Evolutionary conservation across 2,888 invertebrate genomes (phyloP).

Genomic region (Polylopha cassiicola): DNA sequence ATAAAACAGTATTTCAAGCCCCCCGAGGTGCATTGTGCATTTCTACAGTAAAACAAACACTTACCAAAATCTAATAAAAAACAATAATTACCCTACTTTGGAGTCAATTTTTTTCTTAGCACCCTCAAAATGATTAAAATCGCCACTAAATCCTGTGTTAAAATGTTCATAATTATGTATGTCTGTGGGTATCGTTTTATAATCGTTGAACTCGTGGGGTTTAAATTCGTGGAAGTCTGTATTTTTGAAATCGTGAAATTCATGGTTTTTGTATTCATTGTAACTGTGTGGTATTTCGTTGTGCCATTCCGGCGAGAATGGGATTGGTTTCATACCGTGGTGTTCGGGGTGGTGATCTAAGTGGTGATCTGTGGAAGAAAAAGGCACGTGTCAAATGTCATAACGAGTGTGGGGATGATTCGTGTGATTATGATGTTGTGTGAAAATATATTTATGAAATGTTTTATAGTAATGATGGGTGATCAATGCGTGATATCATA

Average conservation of each 20-base stretch:
- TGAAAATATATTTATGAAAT: too few relatives aligned
- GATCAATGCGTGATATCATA: too few relatives aligned
- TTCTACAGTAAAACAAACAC: neutral
- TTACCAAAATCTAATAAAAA: constrained; percentile 11
- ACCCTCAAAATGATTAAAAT: constrained; percentile 12
- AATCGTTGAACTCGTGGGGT: constrained; percentile 7
- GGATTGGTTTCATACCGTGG: constrained; percentile 24
- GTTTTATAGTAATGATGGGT: too few relatives aligned
- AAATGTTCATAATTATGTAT: neutral
- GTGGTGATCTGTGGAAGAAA: constrained; percentile 12
- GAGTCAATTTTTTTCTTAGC: constrained; percentile 18
- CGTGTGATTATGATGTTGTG: too few relatives aligned
- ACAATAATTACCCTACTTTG: constrained; percentile 16
- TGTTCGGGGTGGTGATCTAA: constrained; percentile 12
- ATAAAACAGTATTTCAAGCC: too few relatives aligned
- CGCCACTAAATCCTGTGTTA: constrained; percentile 2
- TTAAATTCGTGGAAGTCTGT: constrained; percentile 6
- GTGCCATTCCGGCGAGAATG: constrained; percentile 33
- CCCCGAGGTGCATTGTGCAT: neutral
- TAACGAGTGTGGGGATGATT: too few relatives aligned
- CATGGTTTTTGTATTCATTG: too few relatives aligned
- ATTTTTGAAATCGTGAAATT: constrained; percentile 11
- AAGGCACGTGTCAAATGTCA: too few relatives aligned
- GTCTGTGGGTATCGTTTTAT: constrained; percentile 16
- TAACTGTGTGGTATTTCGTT: constrained; percentile 17